A percentile compares a stretch with the other conserved stretches of the same genome.
phyloP scores from a whole-genome alignment of 1,140 invertebrate species.

The Panagrolaimus sp. region DNA sequence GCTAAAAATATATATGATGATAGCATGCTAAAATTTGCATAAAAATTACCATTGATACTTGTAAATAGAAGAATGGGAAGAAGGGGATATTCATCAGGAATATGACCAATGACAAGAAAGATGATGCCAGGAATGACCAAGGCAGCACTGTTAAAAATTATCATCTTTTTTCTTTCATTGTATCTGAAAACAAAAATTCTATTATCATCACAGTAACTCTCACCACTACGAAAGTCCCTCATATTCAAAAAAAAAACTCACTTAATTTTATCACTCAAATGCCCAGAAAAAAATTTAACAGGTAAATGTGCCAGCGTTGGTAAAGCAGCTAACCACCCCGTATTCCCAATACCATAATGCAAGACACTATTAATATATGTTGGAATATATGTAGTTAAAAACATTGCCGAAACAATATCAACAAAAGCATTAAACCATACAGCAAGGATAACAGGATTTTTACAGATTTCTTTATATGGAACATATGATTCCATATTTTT shows the following conservation, averaged over 20 bases:
- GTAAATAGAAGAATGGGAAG: not conserved
- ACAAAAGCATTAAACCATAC: slow-evolving; percentile 19
- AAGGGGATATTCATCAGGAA: not conserved
- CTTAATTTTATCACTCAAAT: not conserved
- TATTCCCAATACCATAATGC: not conserved
- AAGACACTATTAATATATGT: slow-evolving; percentile 17
- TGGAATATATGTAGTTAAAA: slow-evolving; percentile 15
- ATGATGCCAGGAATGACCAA: not conserved
- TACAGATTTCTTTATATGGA: slow-evolving; percentile 21
- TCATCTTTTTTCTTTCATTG: not conserved
- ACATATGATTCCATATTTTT: slow-evolving; percentile 31
- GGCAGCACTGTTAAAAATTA: not conserved
- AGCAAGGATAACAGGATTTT: slow-evolving; percentile 5
- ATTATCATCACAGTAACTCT: no score
- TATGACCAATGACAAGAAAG: not conserved
- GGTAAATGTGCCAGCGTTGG: not conserved
- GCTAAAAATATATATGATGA: no score
- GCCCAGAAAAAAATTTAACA: not conserved
- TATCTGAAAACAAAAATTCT: slow-evolving; percentile 10
- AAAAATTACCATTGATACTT: not conserved
- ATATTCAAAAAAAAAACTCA: not conserved
- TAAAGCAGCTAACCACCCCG: slow-evolving; percentile 1
- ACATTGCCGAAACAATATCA: slow-evolving; percentile 15
- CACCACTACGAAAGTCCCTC: no score
- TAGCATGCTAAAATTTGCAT: no score